Conservation (phyloP, 2,797 vertebrate species). For the Fratercula arctica region DNA sequence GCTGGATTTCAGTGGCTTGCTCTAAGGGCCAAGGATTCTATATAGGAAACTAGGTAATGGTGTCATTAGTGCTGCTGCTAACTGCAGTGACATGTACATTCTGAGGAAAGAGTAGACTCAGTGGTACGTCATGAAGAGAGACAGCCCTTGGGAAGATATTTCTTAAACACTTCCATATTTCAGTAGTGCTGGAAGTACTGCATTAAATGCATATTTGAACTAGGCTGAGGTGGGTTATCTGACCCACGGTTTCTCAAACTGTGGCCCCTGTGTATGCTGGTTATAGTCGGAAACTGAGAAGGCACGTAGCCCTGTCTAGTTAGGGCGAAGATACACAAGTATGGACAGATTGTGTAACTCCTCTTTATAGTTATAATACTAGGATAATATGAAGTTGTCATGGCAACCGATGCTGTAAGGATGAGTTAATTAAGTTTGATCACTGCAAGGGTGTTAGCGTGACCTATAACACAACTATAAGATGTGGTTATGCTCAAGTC, state of each 20-base stretch:
- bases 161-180: not conserved
- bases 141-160: not conserved
- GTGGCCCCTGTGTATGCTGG: not conserved
- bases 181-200: not conserved
- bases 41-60: not conserved
- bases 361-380: not conserved
- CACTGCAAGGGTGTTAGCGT: not conserved
- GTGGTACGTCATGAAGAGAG: not conserved
- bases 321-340: not conserved
- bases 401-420: not conserved
- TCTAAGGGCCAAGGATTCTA: not conserved
- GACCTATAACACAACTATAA: not conserved
- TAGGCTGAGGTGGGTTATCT: not conserved
- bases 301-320: not conserved
- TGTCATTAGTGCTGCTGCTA: not conserved
- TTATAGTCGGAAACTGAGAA: not conserved
- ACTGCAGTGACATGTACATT: fast-evolving
- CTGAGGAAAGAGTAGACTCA: not conserved
- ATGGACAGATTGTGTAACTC: not conserved
- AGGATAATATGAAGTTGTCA: not conserved
- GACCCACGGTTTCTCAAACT: not conserved
- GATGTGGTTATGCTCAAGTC: not conserved
- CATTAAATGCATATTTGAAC: not conserved
- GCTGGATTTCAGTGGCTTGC: not conserved
- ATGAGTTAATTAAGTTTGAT: not conserved